These are phyloP conservation scores for Lithophane ornitopus DNA, from an alignment of 2,888 invertebrate species.

Conservation along the genomic window DNA sequence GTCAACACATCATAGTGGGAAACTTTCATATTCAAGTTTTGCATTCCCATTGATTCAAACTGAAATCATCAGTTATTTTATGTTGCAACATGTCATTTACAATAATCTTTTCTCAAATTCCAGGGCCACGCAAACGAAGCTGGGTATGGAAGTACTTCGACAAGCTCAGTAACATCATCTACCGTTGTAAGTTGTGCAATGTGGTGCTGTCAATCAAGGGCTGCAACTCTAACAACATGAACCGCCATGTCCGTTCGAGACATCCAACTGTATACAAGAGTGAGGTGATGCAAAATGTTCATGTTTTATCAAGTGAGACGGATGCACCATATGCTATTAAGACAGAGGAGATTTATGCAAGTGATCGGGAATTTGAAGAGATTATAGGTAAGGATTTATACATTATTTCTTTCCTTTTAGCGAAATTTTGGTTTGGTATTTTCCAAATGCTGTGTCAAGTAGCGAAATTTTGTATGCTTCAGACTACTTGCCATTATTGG, in stretches of 20 bases:
- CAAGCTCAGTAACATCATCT: slow-evolving; percentile 83
- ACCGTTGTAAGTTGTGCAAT: slow-evolving; percentile 84
- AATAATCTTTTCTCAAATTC: slow-evolving; percentile 51
- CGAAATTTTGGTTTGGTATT: background rate
- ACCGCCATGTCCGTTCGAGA: slow-evolving; percentile 83
- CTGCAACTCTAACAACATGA: slow-evolving; percentile 88
- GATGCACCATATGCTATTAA: slow-evolving; percentile 75
- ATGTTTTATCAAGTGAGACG: slow-evolving; percentile 66
- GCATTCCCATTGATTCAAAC: background rate
- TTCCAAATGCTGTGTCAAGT: background rate
- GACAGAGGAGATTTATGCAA: slow-evolving; percentile 76
- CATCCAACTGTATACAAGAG: slow-evolving; percentile 79
- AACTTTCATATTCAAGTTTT: background rate
- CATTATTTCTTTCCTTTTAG: background rate
- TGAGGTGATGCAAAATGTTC: slow-evolving; percentile 72
- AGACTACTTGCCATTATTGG: background rate
- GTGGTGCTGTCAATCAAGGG: slow-evolving; percentile 87
- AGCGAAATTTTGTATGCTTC: slow-evolving; percentile 2
- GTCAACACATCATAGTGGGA: background rate
- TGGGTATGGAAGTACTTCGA: slow-evolving; percentile 89
- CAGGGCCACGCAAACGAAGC: slow-evolving; percentile 84
- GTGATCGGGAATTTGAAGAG: slow-evolving; percentile 71
- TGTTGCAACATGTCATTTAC: background rate
- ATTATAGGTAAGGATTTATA: slow-evolving; percentile 52
- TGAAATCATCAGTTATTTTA: background rate